A percentile compares a stretch with the other conserved stretches of the same genome.
Conservation (phyloP, 2,113 vertebrate genomes). For the Jacana jacana region DNA sequence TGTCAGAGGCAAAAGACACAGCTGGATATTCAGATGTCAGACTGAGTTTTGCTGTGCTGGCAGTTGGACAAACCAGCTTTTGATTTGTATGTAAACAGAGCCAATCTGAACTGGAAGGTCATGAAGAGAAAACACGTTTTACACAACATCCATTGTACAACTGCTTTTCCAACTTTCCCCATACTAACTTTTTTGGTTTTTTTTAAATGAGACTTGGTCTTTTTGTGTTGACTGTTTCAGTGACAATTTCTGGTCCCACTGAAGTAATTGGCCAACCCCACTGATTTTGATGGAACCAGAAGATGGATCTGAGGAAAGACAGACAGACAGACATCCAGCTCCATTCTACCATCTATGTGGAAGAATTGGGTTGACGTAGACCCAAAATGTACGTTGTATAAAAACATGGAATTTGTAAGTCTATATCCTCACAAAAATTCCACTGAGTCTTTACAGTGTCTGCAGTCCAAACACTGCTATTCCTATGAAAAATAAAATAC, state of each 20-base stretch:
- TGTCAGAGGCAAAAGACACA: conserved; percentile 63
- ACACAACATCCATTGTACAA: conserved; percentile 31
- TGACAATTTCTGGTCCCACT: neutral
- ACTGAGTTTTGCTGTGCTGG: conserved; percentile 53
- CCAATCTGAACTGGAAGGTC: conserved; percentile 58
- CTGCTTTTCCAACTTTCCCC: conserved; percentile 46
- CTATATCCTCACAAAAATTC: neutral
- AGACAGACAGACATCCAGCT: neutral
- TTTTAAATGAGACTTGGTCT: neutral
- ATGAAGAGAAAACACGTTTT: conserved; percentile 61
- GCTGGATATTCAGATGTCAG: conserved; percentile 57
- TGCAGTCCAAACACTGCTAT: neutral
- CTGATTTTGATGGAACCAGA: neutral
- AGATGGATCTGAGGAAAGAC: neutral
- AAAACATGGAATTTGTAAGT: neutral
- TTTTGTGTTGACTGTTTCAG: neutral
- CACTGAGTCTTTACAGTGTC: neutral
- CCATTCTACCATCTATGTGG: neutral
- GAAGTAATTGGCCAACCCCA: neutral
- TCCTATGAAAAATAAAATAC: neutral
- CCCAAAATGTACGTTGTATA: neutral
- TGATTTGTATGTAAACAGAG: conserved; percentile 65
- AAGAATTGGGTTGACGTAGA: neutral
- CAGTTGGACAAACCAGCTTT: conserved; percentile 56
- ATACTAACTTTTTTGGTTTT: neutral